phyloP scores from a whole-genome alignment of 1,140 invertebrate genomes.

The Aphelenchoides fujianensis region DNA sequence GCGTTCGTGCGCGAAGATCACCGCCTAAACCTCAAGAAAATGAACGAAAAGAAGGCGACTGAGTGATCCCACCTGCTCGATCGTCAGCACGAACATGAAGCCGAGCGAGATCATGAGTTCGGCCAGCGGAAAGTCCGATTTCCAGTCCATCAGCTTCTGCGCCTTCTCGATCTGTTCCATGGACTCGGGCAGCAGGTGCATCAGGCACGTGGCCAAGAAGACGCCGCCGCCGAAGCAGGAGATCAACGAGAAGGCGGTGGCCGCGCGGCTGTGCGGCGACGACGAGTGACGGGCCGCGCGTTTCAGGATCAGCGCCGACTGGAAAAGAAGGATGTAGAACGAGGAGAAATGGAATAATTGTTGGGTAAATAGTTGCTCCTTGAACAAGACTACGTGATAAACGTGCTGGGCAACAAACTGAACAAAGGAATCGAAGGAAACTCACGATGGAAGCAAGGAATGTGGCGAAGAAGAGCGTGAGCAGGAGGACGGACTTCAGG shows the following conservation, averaged over 20 bases:
- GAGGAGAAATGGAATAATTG: no score
- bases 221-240: slow-evolving; percentile 54
- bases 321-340: slow-evolving; percentile 20
- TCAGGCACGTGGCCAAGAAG: slow-evolving; percentile 55
- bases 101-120: slow-evolving; percentile 52
- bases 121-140: slow-evolving; percentile 50
- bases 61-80: slow-evolving; percentile 53
- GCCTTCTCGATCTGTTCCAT: slow-evolving; percentile 49
- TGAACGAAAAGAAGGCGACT: no score
- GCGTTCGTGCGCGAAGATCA: slow-evolving; percentile 48
- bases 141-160: slow-evolving; percentile 28
- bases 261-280: slow-evolving; percentile 7
- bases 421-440: background rate
- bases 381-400: no score
- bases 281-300: background rate
- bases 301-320: slow-evolving; percentile 39
- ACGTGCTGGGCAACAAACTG: no score
- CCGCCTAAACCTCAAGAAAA: slow-evolving; percentile 47
- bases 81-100: slow-evolving; percentile 54
- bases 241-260: slow-evolving; percentile 38
- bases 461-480: slow-evolving; percentile 51
- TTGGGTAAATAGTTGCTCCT: no score
- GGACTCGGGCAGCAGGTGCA: slow-evolving; percentile 57
- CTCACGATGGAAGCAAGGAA: slow-evolving; percentile 55
- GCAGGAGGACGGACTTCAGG: slow-evolving; percentile 49